Evolutionary conservation across 2,888 invertebrate genomes (phyloP), one percentile per base, ranked within the genome.

Genomic region (Eupithecia subfuscata): DNA sequence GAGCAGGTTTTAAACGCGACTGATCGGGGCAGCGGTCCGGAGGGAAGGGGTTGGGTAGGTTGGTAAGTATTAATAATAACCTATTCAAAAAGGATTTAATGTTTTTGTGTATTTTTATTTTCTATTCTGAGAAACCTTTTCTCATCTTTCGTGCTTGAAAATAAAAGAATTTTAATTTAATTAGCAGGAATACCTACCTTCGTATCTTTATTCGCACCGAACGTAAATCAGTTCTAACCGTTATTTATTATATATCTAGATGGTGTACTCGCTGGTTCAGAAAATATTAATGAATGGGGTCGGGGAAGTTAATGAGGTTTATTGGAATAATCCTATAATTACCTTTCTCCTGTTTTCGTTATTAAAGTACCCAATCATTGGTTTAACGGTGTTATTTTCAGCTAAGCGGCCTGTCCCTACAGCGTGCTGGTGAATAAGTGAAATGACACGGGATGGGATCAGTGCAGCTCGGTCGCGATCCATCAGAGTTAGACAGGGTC

Each of bases 291-390:
- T 56, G 1, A 22, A 56, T 12, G 56, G 52, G 12, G 5, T 56
- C 22, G 52, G 56, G 56, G 56, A 25, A 60, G 60, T 60, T 60
- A 25, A 60, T 14, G 25, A 60, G 22, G 60, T 60, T 25, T 22
- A 60, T 22, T 60, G 56, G 25, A 60, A 60, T 60, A 60, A 25
- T 25, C 14, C 25, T 60, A 25, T 60, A 60, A 60, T 60, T 14
- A 60, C 60, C 12, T 60, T 60, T 25, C 60, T 25, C 14, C 60
- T 25, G 25, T 60, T 25, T 22, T 60, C 60, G 6, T 25, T 25
- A 60, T 25, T 22, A 60, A 60, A 25, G 60, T 60, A 60, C n/a
- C 60, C 5, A 60, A 60, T 60, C 12, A 60, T 60, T 60, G 60
- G 56, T 22, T 56, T 12, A 22, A 56, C 56, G 52, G 48, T 1